These are phyloP conservation scores for Camelus bactrianus DNA, from an alignment of 2,113 vertebrate genomes.

Conservation along the genomic window DNA sequence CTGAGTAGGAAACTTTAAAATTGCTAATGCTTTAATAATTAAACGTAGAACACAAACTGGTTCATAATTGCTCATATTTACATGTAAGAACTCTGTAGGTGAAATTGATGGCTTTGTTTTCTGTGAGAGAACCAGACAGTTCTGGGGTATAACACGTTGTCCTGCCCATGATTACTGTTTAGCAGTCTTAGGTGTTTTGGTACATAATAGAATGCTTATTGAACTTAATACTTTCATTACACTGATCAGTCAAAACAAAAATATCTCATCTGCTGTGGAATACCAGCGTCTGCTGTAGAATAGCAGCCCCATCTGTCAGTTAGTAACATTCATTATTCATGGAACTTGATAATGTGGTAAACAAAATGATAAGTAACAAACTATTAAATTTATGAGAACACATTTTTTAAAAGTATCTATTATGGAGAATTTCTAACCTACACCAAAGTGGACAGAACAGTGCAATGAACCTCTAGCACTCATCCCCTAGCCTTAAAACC, in stretches of 20 bases:
- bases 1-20: not conserved
- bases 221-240: not conserved
- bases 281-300: not conserved
- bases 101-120: conserved; percentile 1
- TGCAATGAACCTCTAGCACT: not conserved
- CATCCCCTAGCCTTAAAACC: not conserved
- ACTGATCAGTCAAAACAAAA: conserved; percentile 35
- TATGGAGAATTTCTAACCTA: conserved; percentile 8
- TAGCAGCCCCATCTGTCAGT: not conserved
- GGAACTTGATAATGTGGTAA: conserved; percentile 25
- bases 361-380: conserved; percentile 52
- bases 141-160: not conserved
- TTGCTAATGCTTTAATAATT: conserved; percentile 19
- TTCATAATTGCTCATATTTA: conserved; percentile 18
- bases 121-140: not conserved
- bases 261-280: not conserved
- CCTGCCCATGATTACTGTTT: not conserved
- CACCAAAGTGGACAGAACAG: not conserved
- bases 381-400: conserved; percentile 32
- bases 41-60: not conserved
- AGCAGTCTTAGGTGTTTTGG: conserved; percentile 6
- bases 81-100: not conserved
- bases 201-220: not conserved
- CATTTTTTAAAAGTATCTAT: conserved; percentile 31
- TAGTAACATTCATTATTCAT: conserved; percentile 18